Evolutionary conservation across 2,888 invertebrate genomes (phyloP), one percentile per base, ranked within the genome.

Genomic region (Campaea margaritaria): DNA sequence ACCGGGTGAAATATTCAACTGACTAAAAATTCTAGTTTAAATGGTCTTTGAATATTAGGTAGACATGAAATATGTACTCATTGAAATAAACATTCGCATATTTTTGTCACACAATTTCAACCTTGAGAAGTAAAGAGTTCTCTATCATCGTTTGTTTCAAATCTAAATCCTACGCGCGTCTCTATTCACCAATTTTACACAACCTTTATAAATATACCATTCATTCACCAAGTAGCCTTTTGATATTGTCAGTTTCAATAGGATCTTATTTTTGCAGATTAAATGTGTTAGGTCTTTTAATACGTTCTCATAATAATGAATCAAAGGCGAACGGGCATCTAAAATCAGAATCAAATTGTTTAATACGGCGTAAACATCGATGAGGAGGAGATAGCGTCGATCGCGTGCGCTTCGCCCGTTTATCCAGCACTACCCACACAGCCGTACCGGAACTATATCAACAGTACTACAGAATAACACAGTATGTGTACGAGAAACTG

Each of bases 291-390:
- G 10, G 8, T 9, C 31, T 9, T 69, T 69, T 67, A 64, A 69
- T 72, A 13, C 70, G 27, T 58, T 60, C 52, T 51, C 38, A 39
- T 49, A 53, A 67, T 58, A 67, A 68, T 75, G 72, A 82, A 84
- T 79, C 78, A 78, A 80, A 78, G 74, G 78, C 75, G 51, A 61
- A 38, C 39, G 16, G 42, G 57, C 70, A 81, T 81, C 82, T 87
- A 86, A 87, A 87, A 89, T 89, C 86, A 88, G 82, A 84, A 87
- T 83, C 79, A 86, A 87, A 89, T 85, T 86, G 89, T 88, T 86
- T 89, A 87, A 88, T 90, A 87, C 78, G 81, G 83, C 88, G 83
- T 88, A 86, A 87, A 89, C 86, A 84, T 85, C 86, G 88, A 88
- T 87, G 82, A 72, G 81, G 81, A 81, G 77, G 81, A 85, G 89